phyloP scores from a whole-genome alignment of 1,140 invertebrate species.

The Drosophila ambigua region DNA sequence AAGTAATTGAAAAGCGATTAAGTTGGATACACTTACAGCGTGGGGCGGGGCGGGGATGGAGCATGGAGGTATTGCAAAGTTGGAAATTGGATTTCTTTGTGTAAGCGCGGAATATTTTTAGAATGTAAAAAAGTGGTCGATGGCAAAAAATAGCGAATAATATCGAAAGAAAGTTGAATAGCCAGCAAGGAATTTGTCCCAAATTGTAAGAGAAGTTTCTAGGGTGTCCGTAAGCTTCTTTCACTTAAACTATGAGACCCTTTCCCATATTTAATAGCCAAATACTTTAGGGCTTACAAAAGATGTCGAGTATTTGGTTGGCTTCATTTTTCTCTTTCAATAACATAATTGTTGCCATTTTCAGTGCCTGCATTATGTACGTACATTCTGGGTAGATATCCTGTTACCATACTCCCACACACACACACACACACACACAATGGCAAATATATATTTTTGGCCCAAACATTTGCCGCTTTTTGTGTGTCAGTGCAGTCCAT shows the following conservation, averaged over 20 bases:
- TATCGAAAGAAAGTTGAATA: no score
- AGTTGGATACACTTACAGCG: conserved; percentile 31
- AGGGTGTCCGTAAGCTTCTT: no score
- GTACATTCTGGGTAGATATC: conserved; percentile 58
- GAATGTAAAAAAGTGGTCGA: not conserved
- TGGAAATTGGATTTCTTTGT: conserved; percentile 38
- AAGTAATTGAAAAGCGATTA: conserved; percentile 81
- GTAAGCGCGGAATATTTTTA: conserved; percentile 22
- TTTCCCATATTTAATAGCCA: not conserved
- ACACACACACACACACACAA: conserved; percentile 37
- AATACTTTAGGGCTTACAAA: not conserved
- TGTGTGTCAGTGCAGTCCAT: conserved; percentile 60
- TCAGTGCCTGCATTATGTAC: conserved; percentile 56
- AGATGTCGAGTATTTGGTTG: not conserved
- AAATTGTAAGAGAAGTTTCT: no score
- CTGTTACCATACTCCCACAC: conserved; percentile 42
- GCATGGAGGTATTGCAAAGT: not conserved
- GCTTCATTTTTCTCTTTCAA: conserved; percentile 50
- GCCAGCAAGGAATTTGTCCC: no score
- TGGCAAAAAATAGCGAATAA: no score
- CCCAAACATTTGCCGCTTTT: conserved; percentile 45
- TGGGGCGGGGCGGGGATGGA: not conserved
- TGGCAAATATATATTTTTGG: conserved; percentile 50
- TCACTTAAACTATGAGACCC: no score
- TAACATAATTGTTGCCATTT: conserved; percentile 73